These are phyloP conservation scores for Pediacus dermestoides DNA, from an alignment of 2,888 invertebrate genomes.

Conservation along the genomic window DNA sequence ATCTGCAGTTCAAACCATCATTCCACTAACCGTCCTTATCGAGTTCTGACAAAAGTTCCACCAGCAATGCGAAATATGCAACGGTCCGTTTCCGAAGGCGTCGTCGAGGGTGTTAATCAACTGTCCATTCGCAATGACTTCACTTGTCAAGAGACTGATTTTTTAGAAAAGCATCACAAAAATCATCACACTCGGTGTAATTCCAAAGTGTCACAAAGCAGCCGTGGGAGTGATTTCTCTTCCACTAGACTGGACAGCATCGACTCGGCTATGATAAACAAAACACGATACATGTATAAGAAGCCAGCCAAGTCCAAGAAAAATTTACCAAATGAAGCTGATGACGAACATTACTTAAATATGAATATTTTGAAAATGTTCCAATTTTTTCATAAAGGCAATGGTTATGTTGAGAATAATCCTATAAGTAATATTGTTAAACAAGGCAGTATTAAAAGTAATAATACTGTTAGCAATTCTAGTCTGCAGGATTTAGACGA, in stretches of 20 bases:
- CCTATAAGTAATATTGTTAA: conserved; percentile 8
- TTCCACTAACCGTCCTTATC: conserved; percentile 21
- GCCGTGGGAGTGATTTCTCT: conserved; percentile 33
- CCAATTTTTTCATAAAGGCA: conserved; percentile 10
- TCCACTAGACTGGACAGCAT: conserved; percentile 45
- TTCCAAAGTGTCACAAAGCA: conserved; percentile 40
- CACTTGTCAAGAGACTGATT: background rate
- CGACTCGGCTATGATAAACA: conserved; percentile 37
- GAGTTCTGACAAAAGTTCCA: conserved; percentile 20
- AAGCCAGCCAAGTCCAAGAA: too few species aligned
- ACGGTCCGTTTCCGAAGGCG: conserved; percentile 31
- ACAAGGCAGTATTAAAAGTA: conserved; percentile 15
- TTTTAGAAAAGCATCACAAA: too few species aligned
- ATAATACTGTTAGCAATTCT: conserved; percentile 65
- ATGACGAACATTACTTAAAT: too few species aligned
- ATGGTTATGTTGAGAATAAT: conserved; percentile 3
- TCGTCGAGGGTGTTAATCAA: conserved; percentile 15
- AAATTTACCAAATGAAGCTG: too few species aligned
- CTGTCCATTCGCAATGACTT: background rate
- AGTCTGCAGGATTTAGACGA: conserved; percentile 70
- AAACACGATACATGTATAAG: too few species aligned
- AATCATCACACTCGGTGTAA: conserved; percentile 4
- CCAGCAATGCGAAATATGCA: conserved; percentile 21
- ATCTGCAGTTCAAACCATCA: conserved; percentile 24
- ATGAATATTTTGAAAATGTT: conserved; percentile 26